These are phyloP conservation scores for Microhierax caerulescens DNA, from an alignment of 2,797 vertebrate species.

Conservation along the genomic window DNA sequence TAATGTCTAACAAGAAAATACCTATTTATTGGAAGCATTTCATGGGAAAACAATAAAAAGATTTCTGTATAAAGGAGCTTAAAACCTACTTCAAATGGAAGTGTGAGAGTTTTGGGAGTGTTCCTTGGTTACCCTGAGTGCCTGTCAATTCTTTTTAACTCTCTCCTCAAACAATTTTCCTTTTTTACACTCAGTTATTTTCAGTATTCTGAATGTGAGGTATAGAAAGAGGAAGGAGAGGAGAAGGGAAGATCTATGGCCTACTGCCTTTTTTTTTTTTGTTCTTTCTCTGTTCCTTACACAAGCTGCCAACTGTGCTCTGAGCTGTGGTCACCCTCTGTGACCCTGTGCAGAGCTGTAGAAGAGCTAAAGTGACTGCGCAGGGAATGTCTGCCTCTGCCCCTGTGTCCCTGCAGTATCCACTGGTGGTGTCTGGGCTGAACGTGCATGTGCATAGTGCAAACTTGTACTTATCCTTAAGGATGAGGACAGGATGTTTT, in stretches of 20 bases:
- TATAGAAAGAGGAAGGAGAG: background rate
- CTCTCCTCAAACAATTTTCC: background rate
- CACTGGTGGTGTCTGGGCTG: rapidly evolving
- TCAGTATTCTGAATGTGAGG: background rate
- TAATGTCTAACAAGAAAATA: background rate
- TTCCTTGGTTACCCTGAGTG: background rate
- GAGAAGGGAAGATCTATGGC: background rate
- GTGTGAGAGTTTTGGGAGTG: background rate
- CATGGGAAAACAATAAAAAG: rapidly evolving
- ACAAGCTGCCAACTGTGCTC: background rate
- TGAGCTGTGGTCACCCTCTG: background rate
- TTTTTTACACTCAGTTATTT: background rate
- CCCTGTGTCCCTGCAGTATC: no score
- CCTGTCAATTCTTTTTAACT: background rate
- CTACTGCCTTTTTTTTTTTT: background rate
- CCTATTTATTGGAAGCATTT: background rate
- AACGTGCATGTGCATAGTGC: background rate
- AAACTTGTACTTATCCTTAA: background rate
- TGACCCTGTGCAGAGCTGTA: background rate
- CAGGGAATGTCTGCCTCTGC: background rate
- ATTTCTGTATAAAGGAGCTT: background rate
- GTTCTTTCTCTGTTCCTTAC: background rate
- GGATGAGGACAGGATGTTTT: background rate
- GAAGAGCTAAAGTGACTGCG: background rate
- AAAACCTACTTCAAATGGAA: background rate